Evolutionary conservation across 2,797 vertebrate species (phyloP).

Genomic region (Microhierax caerulescens): DNA sequence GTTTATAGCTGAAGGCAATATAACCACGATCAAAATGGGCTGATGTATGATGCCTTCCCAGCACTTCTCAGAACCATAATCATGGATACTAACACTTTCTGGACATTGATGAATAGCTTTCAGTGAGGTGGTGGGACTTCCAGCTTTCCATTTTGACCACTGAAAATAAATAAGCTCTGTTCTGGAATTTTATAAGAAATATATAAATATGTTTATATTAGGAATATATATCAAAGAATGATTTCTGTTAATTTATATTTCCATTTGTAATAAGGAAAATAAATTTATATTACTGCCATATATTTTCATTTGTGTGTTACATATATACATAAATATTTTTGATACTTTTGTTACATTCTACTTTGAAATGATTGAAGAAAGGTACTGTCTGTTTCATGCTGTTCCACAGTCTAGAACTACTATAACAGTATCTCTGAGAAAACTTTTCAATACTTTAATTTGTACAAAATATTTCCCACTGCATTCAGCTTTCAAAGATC

Average conservation of each 20-base stretch:
- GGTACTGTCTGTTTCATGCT: neutral
- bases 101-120: neutral
- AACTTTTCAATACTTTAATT: neutral
- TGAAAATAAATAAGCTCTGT: neutral
- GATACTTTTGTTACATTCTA: neutral
- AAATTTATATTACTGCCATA: neutral
- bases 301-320: neutral
- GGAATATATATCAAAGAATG: neutral
- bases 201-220: neutral
- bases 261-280: neutral
- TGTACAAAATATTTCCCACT: neutral
- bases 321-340: neutral
- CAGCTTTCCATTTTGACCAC: neutral
- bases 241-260: neutral
- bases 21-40: neutral
- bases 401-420: neutral
- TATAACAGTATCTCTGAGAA: neutral
- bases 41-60: constrained; percentile 20
- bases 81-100: neutral
- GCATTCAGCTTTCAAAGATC: neutral
- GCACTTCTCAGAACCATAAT: neutral
- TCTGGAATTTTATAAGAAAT: neutral
- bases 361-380: neutral
- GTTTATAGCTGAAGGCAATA: constrained; percentile 26
- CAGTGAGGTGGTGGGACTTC: neutral